Conservation (phyloP, 1,140 invertebrate genomes). For the Formica exsecta region DNA sequence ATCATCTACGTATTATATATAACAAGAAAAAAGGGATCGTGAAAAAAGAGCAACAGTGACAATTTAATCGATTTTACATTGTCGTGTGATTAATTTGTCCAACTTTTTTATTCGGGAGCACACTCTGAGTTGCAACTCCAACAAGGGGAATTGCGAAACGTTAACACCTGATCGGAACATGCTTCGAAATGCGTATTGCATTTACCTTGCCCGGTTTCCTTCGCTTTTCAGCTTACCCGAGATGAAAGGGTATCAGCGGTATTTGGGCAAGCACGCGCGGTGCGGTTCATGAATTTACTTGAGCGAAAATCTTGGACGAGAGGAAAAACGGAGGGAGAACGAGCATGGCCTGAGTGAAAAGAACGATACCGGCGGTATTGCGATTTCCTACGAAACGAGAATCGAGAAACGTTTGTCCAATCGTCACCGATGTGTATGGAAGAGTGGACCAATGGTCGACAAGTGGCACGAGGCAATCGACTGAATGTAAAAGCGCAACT, state of each 20-base stretch:
- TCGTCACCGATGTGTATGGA: conserved; percentile 49
- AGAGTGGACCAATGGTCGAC: conserved; percentile 82
- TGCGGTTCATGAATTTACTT: neutral
- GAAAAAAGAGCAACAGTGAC: too few species aligned
- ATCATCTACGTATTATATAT: too few species aligned
- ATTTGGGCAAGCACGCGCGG: neutral
- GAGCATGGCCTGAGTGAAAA: conserved; percentile 2
- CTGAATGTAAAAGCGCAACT: conserved; percentile 83
- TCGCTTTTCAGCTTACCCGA: conserved; percentile 14
- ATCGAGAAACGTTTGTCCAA: conserved; percentile 44
- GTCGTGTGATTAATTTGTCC: conserved; percentile 4
- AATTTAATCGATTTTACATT: neutral
- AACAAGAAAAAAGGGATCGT: too few species aligned
- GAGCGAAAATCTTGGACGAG: neutral
- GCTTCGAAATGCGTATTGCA: conserved; percentile 7
- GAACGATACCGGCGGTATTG: neutral
- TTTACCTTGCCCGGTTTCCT: neutral
- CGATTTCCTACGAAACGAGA: neutral
- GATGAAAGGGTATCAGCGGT: neutral
- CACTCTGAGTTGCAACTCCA: neutral
- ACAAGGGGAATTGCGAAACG: conserved; percentile 24
- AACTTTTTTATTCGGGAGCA: neutral
- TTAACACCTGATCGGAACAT: neutral
- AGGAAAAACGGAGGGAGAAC: neutral
- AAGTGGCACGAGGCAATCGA: conserved; percentile 86